Evolutionary conservation across 2,113 vertebrate species (phyloP), one percentile per base, ranked within the genome.

Genomic region (Cardinalis cardinalis): DNA sequence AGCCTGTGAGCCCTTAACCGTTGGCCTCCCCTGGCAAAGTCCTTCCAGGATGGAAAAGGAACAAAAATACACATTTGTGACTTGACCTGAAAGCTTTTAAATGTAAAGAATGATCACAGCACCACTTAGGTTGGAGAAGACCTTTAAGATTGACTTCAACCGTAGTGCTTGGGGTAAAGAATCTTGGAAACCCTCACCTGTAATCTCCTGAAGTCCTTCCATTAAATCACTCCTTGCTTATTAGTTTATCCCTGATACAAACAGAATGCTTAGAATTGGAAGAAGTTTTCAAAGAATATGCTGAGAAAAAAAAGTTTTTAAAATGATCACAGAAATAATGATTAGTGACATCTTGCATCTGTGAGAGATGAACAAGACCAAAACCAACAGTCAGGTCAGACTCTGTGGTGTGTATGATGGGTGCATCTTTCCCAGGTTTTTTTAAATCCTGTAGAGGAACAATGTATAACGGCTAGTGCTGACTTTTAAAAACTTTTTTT

Each of bases 391-490:
- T 18, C 34, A 32, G 58, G 26, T n/a, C 38, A 12, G n/a, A 4
- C 44, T 16, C 23, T 10, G 26, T 12, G 44, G 11, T 1, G 8
- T 12, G 24, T 44, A 0, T 31, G 38, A 18, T 2, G n/a, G 19
- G 29, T 24, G 11, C 38, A 2, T 34, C 19, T 60, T 46, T 6
- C 1, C 11, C 9, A 12, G 19, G 17, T 0, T 1, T 3, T 23
- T 32, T 38, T 16, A 4, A 20, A 52, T 46, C 11, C 24, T 53
- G 15, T 46, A 21, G n/a, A 59, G 16, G 19, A 20, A 29, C 12
- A 18, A 7, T 8, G 1, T 21, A 0, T 9, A 44, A 5, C 0
- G 1, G 59, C 10, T 48, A 7, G 9, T 6, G 23, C 23, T 43
- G 3, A 12, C 16, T 65, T 43, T 10, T 9, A 3, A 9, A 43